Conservation (phyloP, 2,797 vertebrate genomes). For the Saxicola maurus region DNA sequence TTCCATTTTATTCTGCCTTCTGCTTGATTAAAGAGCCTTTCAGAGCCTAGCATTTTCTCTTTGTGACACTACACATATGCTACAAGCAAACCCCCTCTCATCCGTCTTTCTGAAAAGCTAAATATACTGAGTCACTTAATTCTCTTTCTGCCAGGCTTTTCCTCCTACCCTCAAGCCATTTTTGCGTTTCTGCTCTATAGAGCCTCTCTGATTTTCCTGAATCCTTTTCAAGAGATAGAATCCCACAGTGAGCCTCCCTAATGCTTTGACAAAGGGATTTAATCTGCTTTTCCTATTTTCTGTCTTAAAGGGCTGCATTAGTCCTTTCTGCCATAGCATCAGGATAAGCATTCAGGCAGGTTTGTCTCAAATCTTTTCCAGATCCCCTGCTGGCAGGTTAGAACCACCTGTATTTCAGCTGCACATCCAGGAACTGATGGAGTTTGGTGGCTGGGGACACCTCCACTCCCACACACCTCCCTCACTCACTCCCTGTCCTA, state of each 20-base stretch:
- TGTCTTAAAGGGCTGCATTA: background rate
- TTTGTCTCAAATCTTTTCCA: background rate
- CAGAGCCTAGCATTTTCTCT: conserved; percentile 41
- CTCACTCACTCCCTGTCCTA: rapidly evolving
- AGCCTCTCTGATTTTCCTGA: conserved; percentile 2
- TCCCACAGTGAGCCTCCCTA: background rate
- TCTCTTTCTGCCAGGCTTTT: conserved; percentile 32
- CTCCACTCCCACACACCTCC: background rate
- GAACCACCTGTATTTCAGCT: background rate
- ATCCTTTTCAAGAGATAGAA: background rate
- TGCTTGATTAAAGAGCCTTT: conserved; percentile 48
- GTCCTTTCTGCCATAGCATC: background rate
- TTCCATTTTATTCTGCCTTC: conserved; percentile 45
- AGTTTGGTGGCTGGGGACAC: background rate
- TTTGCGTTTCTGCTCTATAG: background rate
- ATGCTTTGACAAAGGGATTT: background rate
- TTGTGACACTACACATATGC: conserved; percentile 51
- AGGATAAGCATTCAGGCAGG: background rate
- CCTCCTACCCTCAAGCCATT: conserved; percentile 30
- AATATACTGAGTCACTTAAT: conserved; percentile 27
- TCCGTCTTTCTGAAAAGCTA: conserved; percentile 34
- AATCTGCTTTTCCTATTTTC: background rate
- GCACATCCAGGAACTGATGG: background rate
- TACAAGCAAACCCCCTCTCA: conserved; percentile 27
- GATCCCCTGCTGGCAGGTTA: background rate